Conservation (phyloP, 2,797 vertebrate species). For the Nasua narica region DNA sequence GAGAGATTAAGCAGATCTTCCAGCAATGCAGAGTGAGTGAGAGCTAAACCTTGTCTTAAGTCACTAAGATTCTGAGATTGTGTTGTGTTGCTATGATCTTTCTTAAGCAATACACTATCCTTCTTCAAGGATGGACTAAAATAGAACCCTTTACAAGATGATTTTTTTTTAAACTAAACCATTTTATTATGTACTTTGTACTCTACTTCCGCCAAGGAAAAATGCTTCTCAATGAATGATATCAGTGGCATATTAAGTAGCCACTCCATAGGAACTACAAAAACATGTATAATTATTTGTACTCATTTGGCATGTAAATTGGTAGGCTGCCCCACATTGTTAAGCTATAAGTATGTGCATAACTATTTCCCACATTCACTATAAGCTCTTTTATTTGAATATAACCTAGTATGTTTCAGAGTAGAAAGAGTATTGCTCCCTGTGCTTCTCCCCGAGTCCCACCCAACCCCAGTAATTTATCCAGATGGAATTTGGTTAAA, state of each 20-base stretch:
- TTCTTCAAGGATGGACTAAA: background rate
- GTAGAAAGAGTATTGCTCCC: rapidly evolving
- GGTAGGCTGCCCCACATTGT: background rate
- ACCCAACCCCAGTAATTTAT: background rate
- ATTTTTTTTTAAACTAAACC: background rate
- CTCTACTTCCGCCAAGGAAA: background rate
- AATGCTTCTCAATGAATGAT: background rate
- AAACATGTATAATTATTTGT: background rate
- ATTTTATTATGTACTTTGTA: background rate
- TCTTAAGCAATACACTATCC: background rate
- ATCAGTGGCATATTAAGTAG: background rate
- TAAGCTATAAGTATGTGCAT: background rate
- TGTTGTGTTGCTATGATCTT: background rate
- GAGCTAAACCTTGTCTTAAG: background rate
- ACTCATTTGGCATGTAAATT: background rate
- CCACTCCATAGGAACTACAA: background rate
- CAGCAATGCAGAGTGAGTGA: background rate
- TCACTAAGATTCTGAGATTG: background rate
- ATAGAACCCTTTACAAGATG: background rate
- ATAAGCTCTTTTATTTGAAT: background rate
- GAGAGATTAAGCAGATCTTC: background rate
- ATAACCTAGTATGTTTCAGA: background rate
- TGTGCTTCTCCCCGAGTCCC: background rate
- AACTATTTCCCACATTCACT: background rate
- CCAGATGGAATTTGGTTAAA: background rate